These are phyloP conservation scores for Baccha elongata DNA, from an alignment of 2,888 invertebrate species.

Conservation along the genomic window DNA sequence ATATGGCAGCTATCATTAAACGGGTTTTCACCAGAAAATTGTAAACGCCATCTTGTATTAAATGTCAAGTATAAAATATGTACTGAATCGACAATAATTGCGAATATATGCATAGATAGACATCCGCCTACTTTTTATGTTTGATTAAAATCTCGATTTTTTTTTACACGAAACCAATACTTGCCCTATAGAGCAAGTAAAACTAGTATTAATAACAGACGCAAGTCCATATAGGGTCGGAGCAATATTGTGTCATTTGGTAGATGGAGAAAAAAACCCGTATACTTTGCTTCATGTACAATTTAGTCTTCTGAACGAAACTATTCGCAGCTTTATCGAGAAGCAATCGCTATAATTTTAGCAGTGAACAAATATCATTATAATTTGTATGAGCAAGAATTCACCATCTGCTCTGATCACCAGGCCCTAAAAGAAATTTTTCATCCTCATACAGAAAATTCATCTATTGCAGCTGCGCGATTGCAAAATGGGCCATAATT, in stretches of 20 bases:
- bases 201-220: slow-evolving; percentile 12
- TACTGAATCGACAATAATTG: no score
- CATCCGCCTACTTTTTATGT: no score
- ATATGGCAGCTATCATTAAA: no score
- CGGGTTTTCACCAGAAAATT: no score
- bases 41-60: no score
- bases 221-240: slow-evolving; percentile 46
- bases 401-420: slow-evolving; percentile 66
- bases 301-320: slow-evolving; percentile 56
- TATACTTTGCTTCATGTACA: slow-evolving; percentile 53
- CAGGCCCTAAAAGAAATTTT: slow-evolving; percentile 4
- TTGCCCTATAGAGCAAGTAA: no score
- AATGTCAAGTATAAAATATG: no score
- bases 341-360: slow-evolving; percentile 78
- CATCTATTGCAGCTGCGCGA: background rate
- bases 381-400: slow-evolving; percentile 77
- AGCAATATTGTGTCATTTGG: slow-evolving; percentile 45
- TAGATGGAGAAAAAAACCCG: slow-evolving; percentile 52
- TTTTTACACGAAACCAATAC: no score
- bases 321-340: slow-evolving; percentile 76
- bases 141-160: no score
- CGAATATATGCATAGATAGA: no score
- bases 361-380: slow-evolving; percentile 80
- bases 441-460: background rate
- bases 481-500: no score